Conservation (phyloP, 2,888 invertebrate species). For the Meghimatium bilineatum region DNA sequence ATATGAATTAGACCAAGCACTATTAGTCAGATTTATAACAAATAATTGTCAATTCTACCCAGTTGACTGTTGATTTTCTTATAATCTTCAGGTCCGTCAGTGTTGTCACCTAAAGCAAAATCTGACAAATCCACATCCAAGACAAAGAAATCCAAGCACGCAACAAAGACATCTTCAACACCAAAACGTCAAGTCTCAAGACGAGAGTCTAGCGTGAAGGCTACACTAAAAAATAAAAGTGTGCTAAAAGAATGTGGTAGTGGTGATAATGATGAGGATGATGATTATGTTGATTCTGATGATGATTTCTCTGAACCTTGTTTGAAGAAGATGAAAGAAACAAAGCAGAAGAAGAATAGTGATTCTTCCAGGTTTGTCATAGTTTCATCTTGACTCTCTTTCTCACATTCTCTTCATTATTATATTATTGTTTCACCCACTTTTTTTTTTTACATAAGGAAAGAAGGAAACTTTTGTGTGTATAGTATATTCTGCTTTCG, state of each 20-base stretch:
- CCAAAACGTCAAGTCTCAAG: conserved; percentile 18
- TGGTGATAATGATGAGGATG: conserved; percentile 38
- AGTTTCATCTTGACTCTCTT: not conserved
- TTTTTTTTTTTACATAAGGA: too few species aligned
- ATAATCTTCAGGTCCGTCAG: not conserved
- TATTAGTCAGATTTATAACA: too few species aligned
- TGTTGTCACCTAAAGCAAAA: not conserved
- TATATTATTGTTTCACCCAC: not conserved
- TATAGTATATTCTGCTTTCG: too few species aligned
- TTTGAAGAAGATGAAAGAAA: conserved; percentile 31
- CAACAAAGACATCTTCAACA: not conserved
- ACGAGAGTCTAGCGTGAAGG: conserved; percentile 37
- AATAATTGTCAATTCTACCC: too few species aligned
- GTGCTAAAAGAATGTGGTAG: conserved; percentile 11
- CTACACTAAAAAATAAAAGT: conserved; percentile 18
- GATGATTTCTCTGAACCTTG: conserved; percentile 48
- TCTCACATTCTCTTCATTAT: not conserved
- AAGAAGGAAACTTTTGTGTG: too few species aligned
- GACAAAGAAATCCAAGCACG: not conserved
- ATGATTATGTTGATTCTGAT: conserved; percentile 2
- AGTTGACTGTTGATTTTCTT: too few species aligned
- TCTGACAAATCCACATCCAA: not conserved
- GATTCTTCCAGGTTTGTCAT: conserved; percentile 13
- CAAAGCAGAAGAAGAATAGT: conserved; percentile 12
- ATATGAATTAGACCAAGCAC: too few species aligned